Evolutionary conservation across 2,113 vertebrate genomes (phyloP).

Genomic region (Cinclus mexicanus): DNA sequence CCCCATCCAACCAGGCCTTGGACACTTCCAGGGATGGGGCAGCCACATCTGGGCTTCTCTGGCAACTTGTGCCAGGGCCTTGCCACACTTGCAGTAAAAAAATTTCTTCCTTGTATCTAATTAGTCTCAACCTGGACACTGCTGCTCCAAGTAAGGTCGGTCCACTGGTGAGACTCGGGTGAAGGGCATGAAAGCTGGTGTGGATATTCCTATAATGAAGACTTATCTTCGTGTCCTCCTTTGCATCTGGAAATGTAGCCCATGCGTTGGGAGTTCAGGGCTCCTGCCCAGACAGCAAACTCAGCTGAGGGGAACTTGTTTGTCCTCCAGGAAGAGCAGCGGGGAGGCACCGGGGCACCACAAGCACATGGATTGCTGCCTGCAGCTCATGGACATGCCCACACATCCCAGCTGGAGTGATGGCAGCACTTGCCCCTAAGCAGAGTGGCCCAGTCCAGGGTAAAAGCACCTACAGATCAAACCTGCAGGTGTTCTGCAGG

Average conservation of each 20-base stretch:
- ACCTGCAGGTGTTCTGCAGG: background rate
- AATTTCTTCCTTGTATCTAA: background rate
- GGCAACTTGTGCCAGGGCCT: background rate
- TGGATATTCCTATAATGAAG: background rate
- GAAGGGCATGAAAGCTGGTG: background rate
- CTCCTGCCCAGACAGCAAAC: background rate
- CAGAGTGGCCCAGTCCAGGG: background rate
- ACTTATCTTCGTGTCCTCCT: background rate
- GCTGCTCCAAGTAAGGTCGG: background rate
- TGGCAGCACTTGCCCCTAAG: background rate
- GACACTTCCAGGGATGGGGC: background rate
- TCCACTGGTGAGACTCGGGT: background rate
- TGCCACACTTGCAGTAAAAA: background rate
- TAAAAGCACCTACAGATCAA: background rate
- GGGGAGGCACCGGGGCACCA: background rate
- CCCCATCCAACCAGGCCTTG: background rate
- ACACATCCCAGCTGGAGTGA: background rate
- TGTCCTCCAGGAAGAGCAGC: background rate
- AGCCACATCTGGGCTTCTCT: background rate
- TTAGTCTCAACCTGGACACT: background rate
- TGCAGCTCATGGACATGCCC: background rate
- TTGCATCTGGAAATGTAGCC: background rate
- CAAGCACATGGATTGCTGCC: background rate
- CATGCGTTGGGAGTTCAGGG: background rate
- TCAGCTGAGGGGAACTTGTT: background rate